Evolutionary conservation across 2,113 vertebrate species (phyloP).

Genomic region (Melanostigma gelatinosum): DNA sequence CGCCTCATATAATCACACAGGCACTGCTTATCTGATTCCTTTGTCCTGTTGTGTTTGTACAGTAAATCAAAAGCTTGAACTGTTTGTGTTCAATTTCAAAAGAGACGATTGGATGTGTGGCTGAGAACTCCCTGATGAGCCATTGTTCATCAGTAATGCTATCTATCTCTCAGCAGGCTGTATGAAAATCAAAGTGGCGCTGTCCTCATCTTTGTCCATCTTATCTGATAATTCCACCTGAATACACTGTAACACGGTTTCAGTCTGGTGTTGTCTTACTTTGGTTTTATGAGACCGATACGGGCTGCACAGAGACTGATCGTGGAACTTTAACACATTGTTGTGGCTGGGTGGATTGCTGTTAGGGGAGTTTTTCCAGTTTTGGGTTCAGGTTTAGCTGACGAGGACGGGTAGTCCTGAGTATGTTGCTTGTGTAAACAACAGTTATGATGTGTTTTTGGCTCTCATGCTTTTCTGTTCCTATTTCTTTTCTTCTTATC

Average conservation of each 20-base stretch:
- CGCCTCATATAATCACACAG: not conserved
- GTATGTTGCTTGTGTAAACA: conserved; percentile 79
- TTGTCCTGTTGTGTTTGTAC: not conserved
- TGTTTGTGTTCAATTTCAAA: not conserved
- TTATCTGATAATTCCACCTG: conserved; percentile 47
- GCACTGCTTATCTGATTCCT: not conserved
- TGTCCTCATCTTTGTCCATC: conserved; percentile 22
- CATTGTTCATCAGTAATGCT: conserved; percentile 32
- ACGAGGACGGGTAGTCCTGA: conserved; percentile 64
- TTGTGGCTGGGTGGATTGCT: conserved; percentile 74
- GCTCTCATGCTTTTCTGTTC: not conserved
- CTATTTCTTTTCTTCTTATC: not conserved
- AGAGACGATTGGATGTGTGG: conserved; percentile 3
- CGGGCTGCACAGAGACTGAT: conserved; percentile 17
- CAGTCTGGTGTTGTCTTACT: conserved; percentile 1
- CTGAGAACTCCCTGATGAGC: conserved; percentile 22
- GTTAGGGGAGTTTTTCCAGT: conserved; percentile 82
- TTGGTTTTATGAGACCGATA: conserved; percentile 8
- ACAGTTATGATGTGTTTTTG: conserved; percentile 7
- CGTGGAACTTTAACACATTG: conserved; percentile 46
- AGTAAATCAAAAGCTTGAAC: not conserved
- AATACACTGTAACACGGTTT: conserved; percentile 20
- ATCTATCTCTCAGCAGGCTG: conserved; percentile 2
- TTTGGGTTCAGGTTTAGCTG: conserved; percentile 70
- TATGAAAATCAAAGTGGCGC: conserved; percentile 47